A percentile compares a stretch with the other conserved stretches of the same genome.
Conservation (phyloP, 2,797 vertebrate species). For the Rhinella marina region DNA sequence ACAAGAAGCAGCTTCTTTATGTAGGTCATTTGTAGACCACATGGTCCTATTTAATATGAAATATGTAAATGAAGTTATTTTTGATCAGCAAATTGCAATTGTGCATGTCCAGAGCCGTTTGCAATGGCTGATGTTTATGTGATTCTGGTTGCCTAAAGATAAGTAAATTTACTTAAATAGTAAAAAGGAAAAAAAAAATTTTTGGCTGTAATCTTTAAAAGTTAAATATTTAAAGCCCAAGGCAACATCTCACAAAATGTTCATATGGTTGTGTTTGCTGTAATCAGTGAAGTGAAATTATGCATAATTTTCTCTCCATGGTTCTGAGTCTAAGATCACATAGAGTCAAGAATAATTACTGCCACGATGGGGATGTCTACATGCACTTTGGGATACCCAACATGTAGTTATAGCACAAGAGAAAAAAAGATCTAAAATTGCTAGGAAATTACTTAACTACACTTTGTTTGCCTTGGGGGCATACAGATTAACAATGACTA, state of each 20-base stretch:
- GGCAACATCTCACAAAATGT: conserved; percentile 71
- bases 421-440: conserved; percentile 67
- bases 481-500: conserved; percentile 67
- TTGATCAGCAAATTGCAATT: conserved; percentile 54
- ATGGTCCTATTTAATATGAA: background rate
- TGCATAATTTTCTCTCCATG: conserved; percentile 73
- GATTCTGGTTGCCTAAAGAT: conserved; percentile 70
- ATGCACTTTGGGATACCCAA: conserved; percentile 67
- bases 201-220: conserved; percentile 73
- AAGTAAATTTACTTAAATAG: conserved; percentile 71
- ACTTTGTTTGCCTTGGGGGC: conserved; percentile 65
- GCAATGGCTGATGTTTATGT: conserved; percentile 63
- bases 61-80: background rate
- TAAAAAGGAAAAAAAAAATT: conserved; percentile 63
- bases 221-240: conserved; percentile 69
- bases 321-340: conserved; percentile 71
- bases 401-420: conserved; percentile 59
- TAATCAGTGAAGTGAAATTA: conserved; percentile 75
- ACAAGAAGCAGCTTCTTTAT: background rate
- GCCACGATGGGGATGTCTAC: conserved; percentile 69
- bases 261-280: conserved; percentile 72
- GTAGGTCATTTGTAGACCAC: background rate
- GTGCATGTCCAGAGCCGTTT: conserved; percentile 67
- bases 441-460: conserved; percentile 65
- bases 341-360: conserved; percentile 74